These are phyloP conservation scores for Mellilla xanthometata DNA, from an alignment of 2,888 invertebrate genomes.

Conservation along the genomic window DNA sequence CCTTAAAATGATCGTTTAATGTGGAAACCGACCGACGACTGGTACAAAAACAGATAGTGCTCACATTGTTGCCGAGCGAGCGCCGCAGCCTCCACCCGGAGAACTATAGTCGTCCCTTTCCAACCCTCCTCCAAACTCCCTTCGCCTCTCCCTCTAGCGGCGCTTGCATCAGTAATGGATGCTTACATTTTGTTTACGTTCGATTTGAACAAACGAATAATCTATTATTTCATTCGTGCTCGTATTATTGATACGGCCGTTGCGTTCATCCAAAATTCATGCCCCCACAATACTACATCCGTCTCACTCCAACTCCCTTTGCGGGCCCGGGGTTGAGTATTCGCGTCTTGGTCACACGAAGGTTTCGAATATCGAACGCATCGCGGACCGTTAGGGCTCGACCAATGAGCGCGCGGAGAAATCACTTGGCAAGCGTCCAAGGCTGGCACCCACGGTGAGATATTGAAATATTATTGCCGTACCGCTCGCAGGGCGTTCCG, in stretches of 20 bases:
- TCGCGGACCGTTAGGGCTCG: conserved; percentile 29
- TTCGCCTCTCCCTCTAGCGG: conserved; percentile 40
- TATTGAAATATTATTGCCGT: conserved; percentile 79
- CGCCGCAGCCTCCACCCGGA: conserved; percentile 24
- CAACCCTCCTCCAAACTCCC: conserved; percentile 28
- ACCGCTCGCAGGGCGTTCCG: conserved; percentile 65
- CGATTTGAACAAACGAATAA: conserved; percentile 82
- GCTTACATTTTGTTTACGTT: conserved; percentile 81
- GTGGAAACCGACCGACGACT: conserved; percentile 76
- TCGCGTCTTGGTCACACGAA: conserved; percentile 44
- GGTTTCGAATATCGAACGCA: conserved; percentile 58
- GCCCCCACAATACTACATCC: conserved; percentile 42
- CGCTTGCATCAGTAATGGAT: conserved; percentile 72
- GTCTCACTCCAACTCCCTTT: conserved; percentile 46
- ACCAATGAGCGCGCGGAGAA: conserved; percentile 64
- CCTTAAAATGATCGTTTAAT: conserved; percentile 81
- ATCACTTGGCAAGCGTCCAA: conserved; percentile 65
- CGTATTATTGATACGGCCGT: conserved; percentile 79
- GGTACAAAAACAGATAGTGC: conserved; percentile 74
- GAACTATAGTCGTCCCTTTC: conserved; percentile 52
- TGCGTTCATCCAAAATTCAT: conserved; percentile 75
- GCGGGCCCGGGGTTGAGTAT: background rate
- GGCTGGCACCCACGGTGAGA: conserved; percentile 59
- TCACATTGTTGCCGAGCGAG: conserved; percentile 39
- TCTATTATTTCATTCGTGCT: conserved; percentile 83